phyloP scores from a whole-genome alignment of 2,888 invertebrate species.

The Holacanthella duospinosa region DNA sequence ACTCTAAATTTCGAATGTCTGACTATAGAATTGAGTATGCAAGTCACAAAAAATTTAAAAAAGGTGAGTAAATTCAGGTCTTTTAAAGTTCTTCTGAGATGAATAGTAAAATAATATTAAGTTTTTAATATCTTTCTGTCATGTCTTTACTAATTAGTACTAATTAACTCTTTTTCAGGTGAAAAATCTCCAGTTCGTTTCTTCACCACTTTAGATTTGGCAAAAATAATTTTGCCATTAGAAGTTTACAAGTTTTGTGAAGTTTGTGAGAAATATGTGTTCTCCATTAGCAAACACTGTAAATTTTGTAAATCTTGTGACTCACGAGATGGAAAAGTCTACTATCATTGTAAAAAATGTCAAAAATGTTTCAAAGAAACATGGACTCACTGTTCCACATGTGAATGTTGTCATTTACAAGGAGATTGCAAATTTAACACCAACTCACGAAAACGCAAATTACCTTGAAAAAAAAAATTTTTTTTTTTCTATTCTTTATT shows the following conservation, averaged over 20 bases:
- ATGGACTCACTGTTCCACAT: constrained; percentile 22
- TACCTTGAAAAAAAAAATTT: neutral
- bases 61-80: constrained; percentile 1
- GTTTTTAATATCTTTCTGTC: constrained; percentile 1
- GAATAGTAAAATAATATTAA: neutral
- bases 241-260: constrained; percentile 16
- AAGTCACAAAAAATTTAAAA: constrained; percentile 21
- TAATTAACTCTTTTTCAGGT: neutral
- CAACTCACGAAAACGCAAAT: neutral
- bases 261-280: constrained; percentile 18
- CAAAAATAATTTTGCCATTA: constrained; percentile 11
- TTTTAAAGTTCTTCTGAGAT: neutral
- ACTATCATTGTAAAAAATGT: constrained; percentile 18
- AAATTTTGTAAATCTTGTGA: constrained; percentile 16
- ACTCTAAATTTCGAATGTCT: constrained; percentile 15
- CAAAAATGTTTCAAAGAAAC: constrained; percentile 22
- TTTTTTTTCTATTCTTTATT: too few species aligned
- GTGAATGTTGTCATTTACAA: neutral
- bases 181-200: constrained; percentile 21
- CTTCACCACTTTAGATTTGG: constrained; percentile 19
- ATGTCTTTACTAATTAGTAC: neutral
- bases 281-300: constrained; percentile 19
- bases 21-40: constrained; percentile 22
- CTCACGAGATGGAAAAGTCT: constrained; percentile 20
- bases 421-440: neutral